phyloP scores from a whole-genome alignment of 2,888 invertebrate genomes.

The Drosophila eohydei region DNA sequence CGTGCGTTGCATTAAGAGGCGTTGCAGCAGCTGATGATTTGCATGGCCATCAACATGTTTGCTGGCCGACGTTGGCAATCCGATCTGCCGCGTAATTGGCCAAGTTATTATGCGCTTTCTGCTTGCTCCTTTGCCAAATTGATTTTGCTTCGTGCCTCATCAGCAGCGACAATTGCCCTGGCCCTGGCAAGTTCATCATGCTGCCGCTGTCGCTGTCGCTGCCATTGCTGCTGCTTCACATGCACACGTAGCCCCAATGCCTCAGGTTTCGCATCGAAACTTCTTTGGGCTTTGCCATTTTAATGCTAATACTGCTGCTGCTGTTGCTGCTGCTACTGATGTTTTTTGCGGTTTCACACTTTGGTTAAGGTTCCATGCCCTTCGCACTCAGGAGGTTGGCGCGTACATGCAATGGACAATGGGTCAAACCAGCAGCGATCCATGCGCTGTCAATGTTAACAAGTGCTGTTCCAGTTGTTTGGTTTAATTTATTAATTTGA shows the following conservation, averaged over 20 bases:
- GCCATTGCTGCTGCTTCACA: constrained; percentile 29
- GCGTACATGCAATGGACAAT: constrained; percentile 45
- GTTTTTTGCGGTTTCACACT: constrained; percentile 85
- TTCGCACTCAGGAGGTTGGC: constrained; percentile 54
- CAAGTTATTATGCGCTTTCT: constrained; percentile 73
- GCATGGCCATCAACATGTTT: constrained; percentile 43
- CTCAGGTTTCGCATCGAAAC: constrained; percentile 24
- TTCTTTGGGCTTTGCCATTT: constrained; percentile 19
- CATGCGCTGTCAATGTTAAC: constrained; percentile 1
- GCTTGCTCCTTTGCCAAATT: constrained; percentile 66
- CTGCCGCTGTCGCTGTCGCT: constrained; percentile 19
- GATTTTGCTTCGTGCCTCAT: constrained; percentile 79
- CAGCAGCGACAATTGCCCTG: constrained; percentile 74
- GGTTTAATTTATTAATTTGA: constrained; percentile 47
- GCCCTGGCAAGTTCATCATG: constrained; percentile 42
- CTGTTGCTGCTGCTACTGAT: constrained; percentile 80
- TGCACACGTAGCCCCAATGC: constrained; percentile 28
- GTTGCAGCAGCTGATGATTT: constrained; percentile 52
- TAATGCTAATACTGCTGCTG: constrained; percentile 8
- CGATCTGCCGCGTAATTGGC: constrained; percentile 60
- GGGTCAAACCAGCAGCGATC: constrained; percentile 48
- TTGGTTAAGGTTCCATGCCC: constrained; percentile 82
- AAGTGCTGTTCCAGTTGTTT: constrained; percentile 12
- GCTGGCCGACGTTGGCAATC: constrained; percentile 23
- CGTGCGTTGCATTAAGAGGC: constrained; percentile 62